Percentiles rank a stretch among this genome's conserved stretches.
phyloP scores from a whole-genome alignment of 2,113 vertebrate species.

The Capra hircus region DNA sequence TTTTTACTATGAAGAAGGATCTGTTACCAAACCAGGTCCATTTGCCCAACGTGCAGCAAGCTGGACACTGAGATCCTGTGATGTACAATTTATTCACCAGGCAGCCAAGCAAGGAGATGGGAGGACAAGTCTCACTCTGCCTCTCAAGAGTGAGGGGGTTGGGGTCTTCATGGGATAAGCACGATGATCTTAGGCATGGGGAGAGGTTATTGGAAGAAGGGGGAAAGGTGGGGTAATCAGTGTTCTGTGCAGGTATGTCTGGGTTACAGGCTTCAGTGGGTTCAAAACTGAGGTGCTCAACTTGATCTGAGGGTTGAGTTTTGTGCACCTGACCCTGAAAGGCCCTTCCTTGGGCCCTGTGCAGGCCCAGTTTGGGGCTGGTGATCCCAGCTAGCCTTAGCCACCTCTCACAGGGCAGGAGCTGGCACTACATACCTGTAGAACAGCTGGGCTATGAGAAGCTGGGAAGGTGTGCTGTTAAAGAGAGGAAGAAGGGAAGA shows the following conservation, averaged over 20 bases:
- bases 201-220: neutral
- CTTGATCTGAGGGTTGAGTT: neutral
- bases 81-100: neutral
- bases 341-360: neutral
- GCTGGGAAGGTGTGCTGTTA: neutral
- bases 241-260: neutral
- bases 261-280: neutral
- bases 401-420: neutral
- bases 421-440: too few relatives aligned
- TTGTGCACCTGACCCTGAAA: neutral
- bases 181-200: neutral
- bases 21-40: neutral
- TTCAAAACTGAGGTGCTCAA: neutral
- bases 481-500: neutral
- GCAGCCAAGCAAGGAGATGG: neutral
- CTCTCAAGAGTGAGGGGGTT: neutral
- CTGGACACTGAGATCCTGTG: rapidly evolving
- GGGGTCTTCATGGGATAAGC: neutral
- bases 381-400: neutral
- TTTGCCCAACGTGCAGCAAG: neutral
- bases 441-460: neutral
- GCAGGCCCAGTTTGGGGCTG: neutral
- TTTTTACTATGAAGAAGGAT: conserved; percentile 68
- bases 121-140: neutral
- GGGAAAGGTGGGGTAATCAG: neutral